Conservation (phyloP, 2,888 invertebrate species). For the Stegophylla sp. region DNA sequence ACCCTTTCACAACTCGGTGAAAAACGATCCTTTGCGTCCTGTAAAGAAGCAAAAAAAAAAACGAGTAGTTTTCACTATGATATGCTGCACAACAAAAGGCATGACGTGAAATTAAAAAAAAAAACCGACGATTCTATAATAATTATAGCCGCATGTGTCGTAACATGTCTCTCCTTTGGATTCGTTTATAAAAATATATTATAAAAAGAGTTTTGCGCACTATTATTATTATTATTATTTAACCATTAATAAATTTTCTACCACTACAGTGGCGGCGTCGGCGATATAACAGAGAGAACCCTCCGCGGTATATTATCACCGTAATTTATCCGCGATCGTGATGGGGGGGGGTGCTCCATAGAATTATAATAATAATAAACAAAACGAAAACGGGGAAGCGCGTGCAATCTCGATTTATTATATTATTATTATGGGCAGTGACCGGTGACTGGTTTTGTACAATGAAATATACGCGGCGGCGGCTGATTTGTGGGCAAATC, state of each 20-base stretch:
- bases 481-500: background rate
- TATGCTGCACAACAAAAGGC: conserved; percentile 17
- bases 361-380: conserved; percentile 26
- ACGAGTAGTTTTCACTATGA: background rate
- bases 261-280: conserved; percentile 9
- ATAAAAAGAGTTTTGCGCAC: background rate
- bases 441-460: background rate
- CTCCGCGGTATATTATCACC: background rate
- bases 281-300: background rate
- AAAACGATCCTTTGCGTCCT: conserved; percentile 33
- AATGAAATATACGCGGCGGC: no score
- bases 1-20: conserved; percentile 51
- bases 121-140: background rate
- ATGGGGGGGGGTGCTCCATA: background rate
- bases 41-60: conserved; percentile 21
- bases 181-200: conserved; percentile 4
- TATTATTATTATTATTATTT: conserved; percentile 18
- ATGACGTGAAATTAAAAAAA: background rate
- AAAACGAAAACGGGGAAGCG: background rate
- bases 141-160: conserved; percentile 10
- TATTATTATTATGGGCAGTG: background rate
- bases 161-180: conserved; percentile 4
- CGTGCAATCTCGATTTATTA: conserved; percentile 9
- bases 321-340: background rate
- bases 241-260: background rate